A percentile compares a stretch with the other conserved stretches of the same genome.
Conservation (phyloP, 2,797 vertebrate genomes). For the Merluccius polli region DNA sequence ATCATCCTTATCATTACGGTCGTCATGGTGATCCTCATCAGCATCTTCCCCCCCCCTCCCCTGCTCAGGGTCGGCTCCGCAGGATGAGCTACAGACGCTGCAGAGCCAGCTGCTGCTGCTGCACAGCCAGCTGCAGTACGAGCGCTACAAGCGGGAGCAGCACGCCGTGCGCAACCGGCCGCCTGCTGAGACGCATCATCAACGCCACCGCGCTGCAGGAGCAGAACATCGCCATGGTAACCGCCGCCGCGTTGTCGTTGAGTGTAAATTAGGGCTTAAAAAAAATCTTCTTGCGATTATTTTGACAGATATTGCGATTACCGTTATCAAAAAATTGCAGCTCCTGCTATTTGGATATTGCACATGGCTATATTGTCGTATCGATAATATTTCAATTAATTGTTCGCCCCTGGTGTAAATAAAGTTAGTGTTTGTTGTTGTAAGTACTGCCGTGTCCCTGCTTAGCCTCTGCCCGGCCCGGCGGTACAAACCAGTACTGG, state of each 20-base stretch:
- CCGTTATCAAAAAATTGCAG: too few relatives aligned
- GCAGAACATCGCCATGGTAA: slow-evolving; percentile 96
- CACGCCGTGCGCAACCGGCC: slow-evolving; percentile 94
- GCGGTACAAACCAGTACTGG: neutral
- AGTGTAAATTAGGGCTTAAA: too few relatives aligned
- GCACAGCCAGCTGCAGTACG: slow-evolving; percentile 94
- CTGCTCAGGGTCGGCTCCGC: slow-evolving; percentile 83
- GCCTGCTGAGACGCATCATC: slow-evolving; percentile 91
- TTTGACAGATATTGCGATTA: too few relatives aligned
- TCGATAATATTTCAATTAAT: too few relatives aligned
- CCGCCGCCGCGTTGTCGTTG: neutral
- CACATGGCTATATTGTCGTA: too few relatives aligned
- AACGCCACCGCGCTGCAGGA: slow-evolving; percentile 92
- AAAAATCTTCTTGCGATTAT: too few relatives aligned
- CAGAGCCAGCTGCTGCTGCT: slow-evolving; percentile 91
- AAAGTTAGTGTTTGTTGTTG: neutral
- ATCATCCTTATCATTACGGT: slow-evolving; percentile 42
- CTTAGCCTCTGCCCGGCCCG: too few relatives aligned
- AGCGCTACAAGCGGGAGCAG: slow-evolving; percentile 96
- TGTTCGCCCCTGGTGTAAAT: too few relatives aligned
- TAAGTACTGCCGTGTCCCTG: too few relatives aligned
- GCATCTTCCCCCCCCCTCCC: slow-evolving; percentile 16
- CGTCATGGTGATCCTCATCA: neutral
- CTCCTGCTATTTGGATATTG: too few relatives aligned
- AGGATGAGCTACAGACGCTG: slow-evolving; percentile 90